A percentile compares a stretch with the other conserved stretches of the same genome.
Evolutionary conservation across 2,888 invertebrate genomes (phyloP).

Genomic region (Tetrapedia diversipes): DNA sequence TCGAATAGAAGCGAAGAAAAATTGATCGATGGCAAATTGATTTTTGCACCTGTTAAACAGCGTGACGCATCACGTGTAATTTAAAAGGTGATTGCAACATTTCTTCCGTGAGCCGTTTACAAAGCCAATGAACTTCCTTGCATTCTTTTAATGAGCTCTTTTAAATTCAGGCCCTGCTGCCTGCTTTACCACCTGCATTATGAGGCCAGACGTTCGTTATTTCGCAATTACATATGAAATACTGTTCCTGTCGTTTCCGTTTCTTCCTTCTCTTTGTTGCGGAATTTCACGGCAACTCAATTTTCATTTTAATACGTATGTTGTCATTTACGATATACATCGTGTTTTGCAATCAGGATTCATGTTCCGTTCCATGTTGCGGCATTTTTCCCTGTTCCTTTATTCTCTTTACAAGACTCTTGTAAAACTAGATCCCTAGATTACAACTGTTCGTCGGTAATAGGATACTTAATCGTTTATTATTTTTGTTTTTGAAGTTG

Average conservation of each 20-base stretch:
- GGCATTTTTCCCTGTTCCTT: background rate
- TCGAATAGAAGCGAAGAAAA: background rate
- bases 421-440: no score
- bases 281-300: slow-evolving; percentile 2
- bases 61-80: background rate
- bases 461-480: no score
- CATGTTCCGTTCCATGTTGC: background rate
- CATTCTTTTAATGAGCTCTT: slow-evolving; percentile 34
- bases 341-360: background rate
- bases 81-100: background rate
- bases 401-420: no score
- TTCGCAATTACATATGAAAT: slow-evolving; percentile 29
- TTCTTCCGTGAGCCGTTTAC: background rate
- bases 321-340: background rate
- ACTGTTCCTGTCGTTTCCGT: background rate
- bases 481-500: no score
- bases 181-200: slow-evolving; percentile 22
- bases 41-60: slow-evolving; percentile 8
- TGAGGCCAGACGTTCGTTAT: slow-evolving; percentile 21
- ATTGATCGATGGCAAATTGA: slow-evolving; percentile 16
- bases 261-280: background rate
- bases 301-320: slow-evolving; percentile 16
- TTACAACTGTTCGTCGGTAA: no score
- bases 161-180: slow-evolving; percentile 27
- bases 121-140: slow-evolving; percentile 25